Evolutionary conservation across 1,140 invertebrate genomes (phyloP).

Genomic region (Lucilia sericata): DNA sequence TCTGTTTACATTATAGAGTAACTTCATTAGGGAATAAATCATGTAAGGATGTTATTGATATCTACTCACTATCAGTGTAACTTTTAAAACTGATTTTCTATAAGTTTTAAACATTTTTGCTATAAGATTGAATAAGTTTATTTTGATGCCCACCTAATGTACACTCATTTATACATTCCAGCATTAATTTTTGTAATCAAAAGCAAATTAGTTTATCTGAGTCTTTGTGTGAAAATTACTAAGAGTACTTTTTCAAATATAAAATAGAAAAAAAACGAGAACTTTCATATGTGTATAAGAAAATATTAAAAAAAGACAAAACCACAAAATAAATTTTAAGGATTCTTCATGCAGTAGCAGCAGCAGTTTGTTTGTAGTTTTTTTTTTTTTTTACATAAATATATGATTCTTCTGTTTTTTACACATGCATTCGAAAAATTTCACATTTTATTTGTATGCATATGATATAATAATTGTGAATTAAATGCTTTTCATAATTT

Average conservation of each 20-base stretch:
- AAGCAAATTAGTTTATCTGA: slow-evolving; percentile 40
- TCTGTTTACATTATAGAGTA: no score
- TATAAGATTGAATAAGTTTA: no score
- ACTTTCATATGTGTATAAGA: neutral
- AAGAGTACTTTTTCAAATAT: slow-evolving; percentile 5
- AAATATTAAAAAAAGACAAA: neutral
- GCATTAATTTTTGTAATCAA: slow-evolving; percentile 40
- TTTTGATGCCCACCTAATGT: neutral
- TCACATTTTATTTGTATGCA: neutral
- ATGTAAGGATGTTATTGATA: no score
- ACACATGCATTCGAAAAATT: neutral
- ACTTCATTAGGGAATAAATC: no score
- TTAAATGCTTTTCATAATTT: slow-evolving; percentile 8
- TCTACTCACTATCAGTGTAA: no score
- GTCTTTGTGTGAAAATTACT: slow-evolving; percentile 33
- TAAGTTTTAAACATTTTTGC: no score
- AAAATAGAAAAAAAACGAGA: neutral
- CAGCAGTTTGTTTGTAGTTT: neutral
- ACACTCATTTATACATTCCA: neutral
- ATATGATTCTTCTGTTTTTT: neutral
- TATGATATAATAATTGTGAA: slow-evolving; percentile 13
- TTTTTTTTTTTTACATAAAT: neutral
- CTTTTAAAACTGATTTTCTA: no score
- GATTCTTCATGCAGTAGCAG: neutral
- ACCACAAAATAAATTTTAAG: slow-evolving; percentile 20